phyloP scores from a whole-genome alignment of 1,140 invertebrate genomes.

The Eurosta solidaginis region DNA sequence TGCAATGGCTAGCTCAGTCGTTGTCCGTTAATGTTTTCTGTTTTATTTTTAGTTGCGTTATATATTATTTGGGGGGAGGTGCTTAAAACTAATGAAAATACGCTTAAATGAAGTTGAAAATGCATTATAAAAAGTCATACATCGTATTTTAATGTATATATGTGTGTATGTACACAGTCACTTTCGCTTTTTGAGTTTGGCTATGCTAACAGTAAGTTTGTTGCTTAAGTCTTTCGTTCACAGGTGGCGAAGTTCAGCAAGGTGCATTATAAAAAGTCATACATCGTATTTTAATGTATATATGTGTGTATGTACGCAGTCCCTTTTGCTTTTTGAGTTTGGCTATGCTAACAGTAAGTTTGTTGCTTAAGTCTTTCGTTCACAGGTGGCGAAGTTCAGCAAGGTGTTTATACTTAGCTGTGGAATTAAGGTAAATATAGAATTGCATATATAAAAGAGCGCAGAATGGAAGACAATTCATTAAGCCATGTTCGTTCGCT shows the following conservation, averaged over 20 bases:
- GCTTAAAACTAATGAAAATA: conserved; percentile 14
- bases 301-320: too few species aligned
- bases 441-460: too few species aligned
- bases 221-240: conserved; percentile 27
- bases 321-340: neutral
- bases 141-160: too few species aligned
- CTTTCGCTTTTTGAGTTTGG: neutral
- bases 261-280: too few species aligned
- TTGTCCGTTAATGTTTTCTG: neutral
- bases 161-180: too few species aligned
- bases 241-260: neutral
- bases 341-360: neutral
- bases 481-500: too few species aligned
- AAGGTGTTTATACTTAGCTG: neutral
- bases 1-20: neutral
- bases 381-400: neutral
- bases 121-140: neutral
- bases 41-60: neutral
- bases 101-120: conserved; percentile 23
- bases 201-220: neutral
- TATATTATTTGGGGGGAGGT: conserved; percentile 14
- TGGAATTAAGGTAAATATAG: too few species aligned
- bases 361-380: conserved; percentile 28
- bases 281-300: too few species aligned
- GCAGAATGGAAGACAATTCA: too few species aligned